Percentiles rank a stretch among this genome's conserved stretches.
Evolutionary conservation across 2,888 invertebrate genomes (phyloP).

Genomic region (Idaea biselata): DNA sequence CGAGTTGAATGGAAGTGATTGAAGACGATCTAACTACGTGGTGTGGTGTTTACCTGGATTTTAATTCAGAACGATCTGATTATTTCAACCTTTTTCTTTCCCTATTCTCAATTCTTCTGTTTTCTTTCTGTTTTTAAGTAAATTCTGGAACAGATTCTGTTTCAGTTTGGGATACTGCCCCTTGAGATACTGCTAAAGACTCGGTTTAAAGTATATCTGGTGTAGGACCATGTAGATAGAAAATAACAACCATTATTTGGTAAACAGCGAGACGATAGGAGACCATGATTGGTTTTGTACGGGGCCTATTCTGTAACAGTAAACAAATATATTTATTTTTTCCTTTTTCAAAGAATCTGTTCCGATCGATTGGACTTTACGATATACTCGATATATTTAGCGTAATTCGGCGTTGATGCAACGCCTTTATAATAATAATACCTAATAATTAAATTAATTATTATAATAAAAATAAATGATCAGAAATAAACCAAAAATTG

Average conservation of each 20-base stretch:
- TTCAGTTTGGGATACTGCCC: background rate
- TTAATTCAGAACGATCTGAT: background rate
- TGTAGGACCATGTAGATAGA: background rate
- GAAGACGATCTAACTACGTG: background rate
- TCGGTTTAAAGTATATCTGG: background rate
- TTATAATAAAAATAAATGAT: conserved; percentile 39
- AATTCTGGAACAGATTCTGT: conserved; percentile 15
- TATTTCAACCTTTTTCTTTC: background rate
- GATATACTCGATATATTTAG: conserved; percentile 41
- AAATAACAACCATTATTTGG: background rate
- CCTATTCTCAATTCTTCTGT: conserved; percentile 12
- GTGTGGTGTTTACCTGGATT: background rate
- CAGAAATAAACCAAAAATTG: conserved; percentile 73
- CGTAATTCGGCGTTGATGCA: conserved; percentile 54
- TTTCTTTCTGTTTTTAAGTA: conserved; percentile 10
- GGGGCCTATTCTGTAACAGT: conserved; percentile 21
- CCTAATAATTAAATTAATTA: conserved; percentile 31
- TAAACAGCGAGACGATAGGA: no score
- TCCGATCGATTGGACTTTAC: conserved; percentile 22
- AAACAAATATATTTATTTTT: no score
- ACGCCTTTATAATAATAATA: conserved; percentile 34
- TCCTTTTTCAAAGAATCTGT: conserved; percentile 28
- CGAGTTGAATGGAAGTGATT: background rate
- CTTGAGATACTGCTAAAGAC: no score
- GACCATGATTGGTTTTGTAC: background rate